Conservation (phyloP, 2,888 invertebrate genomes). For the Onthophagus sagittarius region DNA sequence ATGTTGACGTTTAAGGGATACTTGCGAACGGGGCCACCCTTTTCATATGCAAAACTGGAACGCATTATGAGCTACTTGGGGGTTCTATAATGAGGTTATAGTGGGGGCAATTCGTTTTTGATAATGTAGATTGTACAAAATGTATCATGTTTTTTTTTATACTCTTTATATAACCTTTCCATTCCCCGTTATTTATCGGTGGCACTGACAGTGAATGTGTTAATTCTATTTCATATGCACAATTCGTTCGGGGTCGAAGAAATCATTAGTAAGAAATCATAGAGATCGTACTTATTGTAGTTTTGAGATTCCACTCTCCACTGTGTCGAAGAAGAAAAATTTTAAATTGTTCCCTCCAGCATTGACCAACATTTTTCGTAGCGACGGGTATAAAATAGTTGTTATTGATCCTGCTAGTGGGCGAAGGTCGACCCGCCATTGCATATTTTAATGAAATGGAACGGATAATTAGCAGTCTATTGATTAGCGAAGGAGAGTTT, state of each 20-base stretch:
- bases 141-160: not conserved
- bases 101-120: not conserved
- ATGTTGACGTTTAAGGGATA: constrained; percentile 49
- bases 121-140: not conserved
- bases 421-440: not conserved
- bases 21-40: constrained; percentile 36
- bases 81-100: not conserved
- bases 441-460: constrained; percentile 14
- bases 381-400: not conserved
- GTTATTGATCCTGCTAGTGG: not conserved
- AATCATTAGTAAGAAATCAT: not conserved
- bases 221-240: not conserved
- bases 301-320: not conserved
- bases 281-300: not conserved
- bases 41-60: constrained; percentile 43
- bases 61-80: not conserved
- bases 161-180: not conserved
- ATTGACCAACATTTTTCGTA: not conserved
- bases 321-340: not conserved
- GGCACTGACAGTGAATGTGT: not conserved
- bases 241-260: not conserved
- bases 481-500: constrained; percentile 10
- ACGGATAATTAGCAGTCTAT: constrained; percentile 11
- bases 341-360: not conserved
- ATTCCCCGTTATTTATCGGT: not conserved